phyloP scores from a whole-genome alignment of 1,140 invertebrate species.

The Temnothorax curvispinosus region DNA sequence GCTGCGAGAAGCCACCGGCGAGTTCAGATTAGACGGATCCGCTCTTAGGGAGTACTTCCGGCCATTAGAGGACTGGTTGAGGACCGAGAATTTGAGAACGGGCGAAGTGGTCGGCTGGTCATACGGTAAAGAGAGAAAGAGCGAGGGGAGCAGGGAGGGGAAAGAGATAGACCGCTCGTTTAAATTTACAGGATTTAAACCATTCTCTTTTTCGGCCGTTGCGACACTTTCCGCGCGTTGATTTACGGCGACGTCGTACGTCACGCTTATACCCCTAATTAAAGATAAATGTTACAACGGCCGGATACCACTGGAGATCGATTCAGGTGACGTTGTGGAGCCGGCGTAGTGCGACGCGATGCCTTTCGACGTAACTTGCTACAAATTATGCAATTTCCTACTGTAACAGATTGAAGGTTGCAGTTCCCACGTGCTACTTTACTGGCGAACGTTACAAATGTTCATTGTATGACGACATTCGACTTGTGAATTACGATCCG shows the following conservation, averaged over 20 bases:
- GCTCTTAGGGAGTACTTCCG: constrained; percentile 97
- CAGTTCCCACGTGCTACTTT: constrained; percentile 74
- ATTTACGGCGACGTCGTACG: not conserved
- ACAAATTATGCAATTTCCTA: constrained; percentile 76
- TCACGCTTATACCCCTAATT: constrained; percentile 3
- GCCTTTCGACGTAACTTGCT: constrained; percentile 71
- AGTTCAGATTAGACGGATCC: constrained; percentile 91
- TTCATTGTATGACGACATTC: constrained; percentile 72
- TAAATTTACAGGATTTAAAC: not conserved
- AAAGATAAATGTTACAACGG: not conserved
- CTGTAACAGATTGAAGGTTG: constrained; percentile 76
- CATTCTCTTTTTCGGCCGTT: not conserved
- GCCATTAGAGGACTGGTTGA: constrained; percentile 95
- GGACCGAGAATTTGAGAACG: constrained; percentile 92
- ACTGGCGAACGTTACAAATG: constrained; percentile 68
- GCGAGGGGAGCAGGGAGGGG: not conserved
- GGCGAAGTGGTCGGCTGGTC: constrained; percentile 93
- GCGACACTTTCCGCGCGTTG: not conserved
- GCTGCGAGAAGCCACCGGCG: constrained; percentile 92
- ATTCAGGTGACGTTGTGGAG: constrained; percentile 54
- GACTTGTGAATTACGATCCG: constrained; percentile 69
- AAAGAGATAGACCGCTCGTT: not conserved
- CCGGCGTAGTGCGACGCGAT: not conserved
- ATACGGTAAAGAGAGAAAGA: constrained; percentile 86
- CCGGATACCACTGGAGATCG: constrained; percentile 11